Evolutionary conservation across 2,113 vertebrate species (phyloP), one percentile per base, ranked within the genome.

Genomic region (Myotis yumanensis): DNA sequence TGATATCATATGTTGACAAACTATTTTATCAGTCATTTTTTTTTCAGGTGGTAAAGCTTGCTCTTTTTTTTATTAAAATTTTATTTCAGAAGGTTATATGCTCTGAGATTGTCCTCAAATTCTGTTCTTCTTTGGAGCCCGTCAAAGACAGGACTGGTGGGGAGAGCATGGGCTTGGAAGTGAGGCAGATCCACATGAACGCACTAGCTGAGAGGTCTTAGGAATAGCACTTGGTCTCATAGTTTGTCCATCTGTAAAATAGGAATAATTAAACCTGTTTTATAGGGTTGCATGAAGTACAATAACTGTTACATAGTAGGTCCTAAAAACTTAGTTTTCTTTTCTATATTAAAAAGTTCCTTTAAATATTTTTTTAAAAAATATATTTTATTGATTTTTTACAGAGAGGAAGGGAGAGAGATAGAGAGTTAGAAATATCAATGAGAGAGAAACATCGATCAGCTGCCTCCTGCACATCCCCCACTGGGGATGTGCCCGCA

Each of bases 51-150:
- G 2, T 51, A 89, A 69, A 28, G 28, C 23, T 15, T 37, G 9
- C 46, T 14, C 57, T 57, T 89, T 88, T 88, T 85, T 92, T 46
- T 43, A 66, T 85, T 51, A 84, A 84, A 79, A 59, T 71, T 92
- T 17, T 72, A 16, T 79, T 62, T 94, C 35, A 35, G 17, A 43
- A 23, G 22, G 6, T 80, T 37, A 11, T 23, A 7, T 40, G 8
- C 57, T 82, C 40, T 93, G 48, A 77, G 32, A 11, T 40, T 84
- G 28, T 57, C 4, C 52, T 94, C 59, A 22, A n/a, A 80, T 89
- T 76, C 20, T 81, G 4, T 69, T 83, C 43, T 23, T 92, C 1
- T 81, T 8, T 28, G 3, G 20, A 71, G 18, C 11, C n/a, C 71
- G n/a, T 82, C 5, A 72, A 69, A 77, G 20, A 48, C 25, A 10